Evolutionary conservation across 1,140 invertebrate species (phyloP), one percentile per base, ranked within the genome.

Genomic region (Drosophila micromelanica): DNA sequence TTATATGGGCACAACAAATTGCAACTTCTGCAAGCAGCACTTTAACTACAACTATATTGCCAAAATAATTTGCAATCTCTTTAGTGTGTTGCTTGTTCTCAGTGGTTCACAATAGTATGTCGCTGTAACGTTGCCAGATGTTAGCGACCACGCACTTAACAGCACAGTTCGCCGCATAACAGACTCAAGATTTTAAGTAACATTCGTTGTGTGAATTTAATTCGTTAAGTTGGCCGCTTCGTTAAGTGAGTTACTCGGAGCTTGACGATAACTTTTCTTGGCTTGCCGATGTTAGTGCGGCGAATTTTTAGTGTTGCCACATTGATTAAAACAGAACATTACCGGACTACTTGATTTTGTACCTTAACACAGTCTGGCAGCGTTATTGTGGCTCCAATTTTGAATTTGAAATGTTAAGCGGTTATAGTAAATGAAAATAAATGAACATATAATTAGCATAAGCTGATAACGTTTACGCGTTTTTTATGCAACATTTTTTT

Each of bases 11-110:
- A 43, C 6, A 59, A 49, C 11, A 27, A 12, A 48, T 61, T 55
- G 15, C 7, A 61, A 46, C 49, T 65, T 52, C 17, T 40, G 48
- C 32, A 30, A 52, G 37, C 20, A 65, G 17, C 62, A 57, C 62
- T 17, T 17, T 17, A 38, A 43, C 27, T 49, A 64, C 32, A 49
- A 5, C 54, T 57, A 43, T 57, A 57, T 70, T 59, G 62, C 69
- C 54, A 64, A 72, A 67, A 67, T 55, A 63, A 70, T 70, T 70
- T 43, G 68, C 68, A 70, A 64, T 54, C 42, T 70, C 63, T 56
- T 55, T n/a, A 35, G 32, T 35, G 42, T 64, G 60, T 70, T 70
- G 68, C 30, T 56, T 56, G 59, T 42, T 51, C 27, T 30, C 38
- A 43, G 15, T 6, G 52, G 57, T 62, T 62, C 67, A 55, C 59